A percentile compares a stretch with the other conserved stretches of the same genome.
phyloP scores from a whole-genome alignment of 2,888 invertebrate species.

The Eutolmus rufibarbis region DNA sequence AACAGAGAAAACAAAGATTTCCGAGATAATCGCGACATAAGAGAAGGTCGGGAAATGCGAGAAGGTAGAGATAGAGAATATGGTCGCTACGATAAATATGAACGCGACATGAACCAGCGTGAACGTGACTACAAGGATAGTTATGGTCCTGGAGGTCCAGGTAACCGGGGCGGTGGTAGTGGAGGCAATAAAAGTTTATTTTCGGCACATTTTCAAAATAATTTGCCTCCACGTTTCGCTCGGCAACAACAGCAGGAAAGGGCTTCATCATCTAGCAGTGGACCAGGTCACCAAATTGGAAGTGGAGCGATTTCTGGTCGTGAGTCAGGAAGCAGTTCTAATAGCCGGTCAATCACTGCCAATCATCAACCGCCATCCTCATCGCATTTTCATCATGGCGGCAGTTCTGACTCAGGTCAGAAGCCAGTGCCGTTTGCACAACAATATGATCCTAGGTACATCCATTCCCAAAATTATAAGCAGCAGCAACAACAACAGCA shows the following conservation, averaged over 20 bases:
- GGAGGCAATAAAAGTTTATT: slow-evolving; percentile 66
- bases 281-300: slow-evolving; percentile 48
- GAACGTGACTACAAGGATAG: slow-evolving; percentile 50
- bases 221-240: slow-evolving; percentile 85
- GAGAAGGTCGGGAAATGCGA: background rate
- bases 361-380: slow-evolving; percentile 49
- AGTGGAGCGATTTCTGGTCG: slow-evolving; percentile 13
- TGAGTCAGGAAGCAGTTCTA: background rate
- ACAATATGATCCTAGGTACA: slow-evolving; percentile 55
- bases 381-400: slow-evolving; percentile 46
- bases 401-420: slow-evolving; percentile 44
- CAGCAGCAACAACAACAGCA: slow-evolving; percentile 47
- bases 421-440: slow-evolving; percentile 52
- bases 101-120: slow-evolving; percentile 47
- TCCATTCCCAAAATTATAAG: slow-evolving; percentile 49
- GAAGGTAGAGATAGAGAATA: slow-evolving; percentile 50
- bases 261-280: slow-evolving; percentile 48
- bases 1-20: background rate
- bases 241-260: slow-evolving; percentile 71
- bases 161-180: slow-evolving; percentile 55
- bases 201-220: slow-evolving; percentile 79
- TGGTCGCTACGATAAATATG: slow-evolving; percentile 49
- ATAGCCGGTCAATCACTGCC: slow-evolving; percentile 51
- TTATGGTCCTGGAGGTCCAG: slow-evolving; percentile 51
- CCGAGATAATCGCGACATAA: slow-evolving; percentile 48